A percentile compares a stretch with the other conserved stretches of the same genome.
Conservation (phyloP, 2,113 vertebrate genomes). For the Deroptyus accipitrinus region DNA sequence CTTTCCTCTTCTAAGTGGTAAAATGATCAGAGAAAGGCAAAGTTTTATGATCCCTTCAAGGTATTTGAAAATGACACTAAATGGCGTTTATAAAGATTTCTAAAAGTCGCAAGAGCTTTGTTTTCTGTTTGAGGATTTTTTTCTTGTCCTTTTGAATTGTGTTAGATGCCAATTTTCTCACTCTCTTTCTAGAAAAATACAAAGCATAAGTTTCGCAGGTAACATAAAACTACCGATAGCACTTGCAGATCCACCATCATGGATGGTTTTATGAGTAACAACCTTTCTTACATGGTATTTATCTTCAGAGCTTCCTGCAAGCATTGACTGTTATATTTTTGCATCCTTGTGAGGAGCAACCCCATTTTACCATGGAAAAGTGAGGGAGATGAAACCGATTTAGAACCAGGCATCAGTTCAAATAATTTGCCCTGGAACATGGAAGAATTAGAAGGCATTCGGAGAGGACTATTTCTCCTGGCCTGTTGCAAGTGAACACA, state of each 20-base stretch:
- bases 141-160: conserved; percentile 38
- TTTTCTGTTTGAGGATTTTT: conserved; percentile 30
- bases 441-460: not conserved
- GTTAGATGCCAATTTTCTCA: conserved; percentile 6
- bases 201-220: not conserved
- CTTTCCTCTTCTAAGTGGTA: conserved; percentile 28
- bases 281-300: not conserved
- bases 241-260: not conserved
- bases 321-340: not conserved
- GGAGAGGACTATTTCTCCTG: not conserved
- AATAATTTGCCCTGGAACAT: not conserved
- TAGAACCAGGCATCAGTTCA: not conserved
- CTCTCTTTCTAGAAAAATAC: conserved; percentile 1
- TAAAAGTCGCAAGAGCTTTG: conserved; percentile 53
- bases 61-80: conserved; percentile 64
- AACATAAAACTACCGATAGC: not conserved
- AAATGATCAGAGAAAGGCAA: conserved; percentile 58
- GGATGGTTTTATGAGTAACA: not conserved
- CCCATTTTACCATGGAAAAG: not conserved
- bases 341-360: not conserved
- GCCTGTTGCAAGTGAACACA: not conserved
- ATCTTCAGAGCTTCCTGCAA: not conserved
- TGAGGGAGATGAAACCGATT: not conserved
- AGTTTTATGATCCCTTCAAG: conserved; percentile 68
- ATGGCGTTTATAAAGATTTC: conserved; percentile 48